A percentile compares a stretch with the other conserved stretches of the same genome.
phyloP scores from a whole-genome alignment of 2,113 vertebrate species.

The Bothrops jararaca region DNA sequence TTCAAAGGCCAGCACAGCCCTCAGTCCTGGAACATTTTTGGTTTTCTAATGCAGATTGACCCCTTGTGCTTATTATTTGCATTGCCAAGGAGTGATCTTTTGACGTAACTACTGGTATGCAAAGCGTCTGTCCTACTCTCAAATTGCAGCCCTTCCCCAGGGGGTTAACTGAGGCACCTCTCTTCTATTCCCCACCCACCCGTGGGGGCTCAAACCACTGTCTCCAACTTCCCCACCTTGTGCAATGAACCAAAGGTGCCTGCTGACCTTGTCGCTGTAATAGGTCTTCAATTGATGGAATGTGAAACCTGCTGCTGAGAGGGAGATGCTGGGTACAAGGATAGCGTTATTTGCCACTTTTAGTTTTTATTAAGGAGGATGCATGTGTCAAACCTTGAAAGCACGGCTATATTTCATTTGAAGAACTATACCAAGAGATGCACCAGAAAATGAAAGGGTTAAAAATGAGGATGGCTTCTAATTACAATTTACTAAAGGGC shows the following conservation, averaged over 20 bases:
- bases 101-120: neutral
- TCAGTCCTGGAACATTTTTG: neutral
- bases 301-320: neutral
- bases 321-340: neutral
- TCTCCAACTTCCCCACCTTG: neutral
- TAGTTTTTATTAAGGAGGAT: neutral
- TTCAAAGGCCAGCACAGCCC: neutral
- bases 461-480: neutral
- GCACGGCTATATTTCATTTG: neutral
- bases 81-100: neutral
- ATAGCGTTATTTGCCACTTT: neutral
- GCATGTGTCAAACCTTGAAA: neutral
- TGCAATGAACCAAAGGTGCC: neutral
- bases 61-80: neutral
- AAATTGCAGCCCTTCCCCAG: neutral
- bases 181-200: neutral
- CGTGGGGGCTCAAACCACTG: neutral
- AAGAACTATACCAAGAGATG: neutral
- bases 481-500: neutral
- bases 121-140: neutral
- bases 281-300: neutral
- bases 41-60: neutral
- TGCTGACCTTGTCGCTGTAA: neutral
- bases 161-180: neutral
- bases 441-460: neutral